phyloP scores from a whole-genome alignment of 2,888 invertebrate species.

The Leptinotarsa tumamoca region DNA sequence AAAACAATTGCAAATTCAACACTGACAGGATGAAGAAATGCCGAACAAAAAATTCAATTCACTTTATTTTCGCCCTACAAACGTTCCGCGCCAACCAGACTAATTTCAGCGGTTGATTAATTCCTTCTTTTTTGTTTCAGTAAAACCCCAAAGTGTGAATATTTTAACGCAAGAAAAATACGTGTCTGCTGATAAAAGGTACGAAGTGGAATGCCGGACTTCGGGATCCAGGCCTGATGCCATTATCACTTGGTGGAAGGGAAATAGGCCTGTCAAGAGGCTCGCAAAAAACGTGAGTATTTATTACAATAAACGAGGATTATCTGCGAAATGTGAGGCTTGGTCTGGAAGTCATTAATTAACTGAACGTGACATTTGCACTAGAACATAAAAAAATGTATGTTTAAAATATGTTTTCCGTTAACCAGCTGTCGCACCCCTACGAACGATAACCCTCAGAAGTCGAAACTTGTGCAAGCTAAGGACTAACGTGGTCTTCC shows the following conservation, averaged over 20 bases:
- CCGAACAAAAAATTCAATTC: slow-evolving; percentile 23
- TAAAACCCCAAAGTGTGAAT: slow-evolving; percentile 86
- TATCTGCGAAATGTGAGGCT: neutral
- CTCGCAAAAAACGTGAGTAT: slow-evolving; percentile 84
- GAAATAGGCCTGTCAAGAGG: slow-evolving; percentile 82
- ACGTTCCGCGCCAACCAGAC: slow-evolving; percentile 7
- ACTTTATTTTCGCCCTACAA: slow-evolving; percentile 19
- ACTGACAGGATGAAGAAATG: slow-evolving; percentile 7
- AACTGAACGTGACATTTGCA: neutral
- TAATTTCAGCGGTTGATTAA: slow-evolving; percentile 29
- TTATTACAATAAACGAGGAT: neutral
- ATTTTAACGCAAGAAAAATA: slow-evolving; percentile 87
- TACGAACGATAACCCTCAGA: too few species aligned
- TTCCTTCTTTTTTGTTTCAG: slow-evolving; percentile 70
- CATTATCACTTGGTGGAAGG: slow-evolving; percentile 91
- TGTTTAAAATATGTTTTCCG: too few species aligned
- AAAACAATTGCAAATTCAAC: neutral
- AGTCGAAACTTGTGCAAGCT: too few species aligned
- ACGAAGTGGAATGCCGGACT: slow-evolving; percentile 89
- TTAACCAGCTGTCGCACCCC: too few species aligned
- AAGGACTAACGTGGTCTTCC: too few species aligned
- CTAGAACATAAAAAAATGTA: neutral
- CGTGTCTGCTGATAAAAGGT: slow-evolving; percentile 86
- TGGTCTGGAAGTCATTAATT: neutral
- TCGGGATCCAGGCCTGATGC: slow-evolving; percentile 89